Percentiles rank a stretch among this genome's conserved stretches.
Evolutionary conservation across 2,797 vertebrate species (phyloP).

Genomic region (Acanthis flammea): DNA sequence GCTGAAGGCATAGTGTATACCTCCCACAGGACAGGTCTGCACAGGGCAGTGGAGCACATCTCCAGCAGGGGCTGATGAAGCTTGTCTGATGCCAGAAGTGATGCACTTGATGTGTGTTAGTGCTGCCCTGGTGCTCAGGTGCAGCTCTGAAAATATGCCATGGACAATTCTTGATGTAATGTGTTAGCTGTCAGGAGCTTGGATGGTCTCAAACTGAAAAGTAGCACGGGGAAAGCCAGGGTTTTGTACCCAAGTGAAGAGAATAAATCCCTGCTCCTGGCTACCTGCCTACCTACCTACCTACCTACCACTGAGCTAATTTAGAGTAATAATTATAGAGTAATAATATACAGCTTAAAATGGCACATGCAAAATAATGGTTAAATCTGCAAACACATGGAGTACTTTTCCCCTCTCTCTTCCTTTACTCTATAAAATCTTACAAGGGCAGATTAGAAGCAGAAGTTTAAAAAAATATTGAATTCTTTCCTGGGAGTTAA

Average conservation of each 20-base stretch:
- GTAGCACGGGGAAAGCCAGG: fast-evolving
- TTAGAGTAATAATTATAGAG: no score
- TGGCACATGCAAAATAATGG: neutral
- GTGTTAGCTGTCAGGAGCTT: neutral
- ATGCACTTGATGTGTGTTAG: neutral
- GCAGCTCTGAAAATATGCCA: neutral
- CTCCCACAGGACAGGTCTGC: neutral
- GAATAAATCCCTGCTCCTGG: neutral
- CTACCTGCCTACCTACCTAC: no score
- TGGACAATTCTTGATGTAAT: neutral
- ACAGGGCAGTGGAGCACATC: neutral
- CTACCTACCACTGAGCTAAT: neutral
- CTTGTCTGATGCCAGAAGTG: neutral
- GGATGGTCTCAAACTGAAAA: neutral
- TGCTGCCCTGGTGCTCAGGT: neutral
- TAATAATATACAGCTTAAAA: neutral
- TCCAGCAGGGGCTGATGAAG: neutral
- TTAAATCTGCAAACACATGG: neutral
- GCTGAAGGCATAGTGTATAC: neutral
- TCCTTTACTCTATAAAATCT: neutral
- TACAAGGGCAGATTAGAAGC: neutral
- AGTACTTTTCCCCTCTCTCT: neutral
- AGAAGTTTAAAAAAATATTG: neutral
- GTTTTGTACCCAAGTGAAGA: neutral
- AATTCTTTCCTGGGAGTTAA: neutral